Conservation (phyloP, 2,888 invertebrate species). For the Eupeodes latifasciatus region DNA sequence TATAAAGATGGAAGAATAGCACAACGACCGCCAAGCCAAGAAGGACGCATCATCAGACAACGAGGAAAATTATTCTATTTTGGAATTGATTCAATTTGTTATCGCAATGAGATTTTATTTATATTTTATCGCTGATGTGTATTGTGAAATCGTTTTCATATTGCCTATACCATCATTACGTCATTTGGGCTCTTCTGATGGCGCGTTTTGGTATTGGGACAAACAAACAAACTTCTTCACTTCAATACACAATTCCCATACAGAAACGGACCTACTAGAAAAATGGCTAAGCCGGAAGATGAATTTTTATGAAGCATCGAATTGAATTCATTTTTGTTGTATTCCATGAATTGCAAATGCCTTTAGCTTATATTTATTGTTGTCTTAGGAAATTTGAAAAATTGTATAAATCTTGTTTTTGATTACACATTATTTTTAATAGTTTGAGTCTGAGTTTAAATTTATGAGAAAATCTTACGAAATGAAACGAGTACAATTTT, state of each 20-base stretch:
- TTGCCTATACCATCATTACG: slow-evolving; percentile 35
- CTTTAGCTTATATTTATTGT: background rate
- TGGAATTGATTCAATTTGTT: slow-evolving; percentile 70
- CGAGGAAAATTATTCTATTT: slow-evolving; percentile 51
- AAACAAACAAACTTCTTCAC: background rate
- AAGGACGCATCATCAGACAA: background rate
- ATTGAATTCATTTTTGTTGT: background rate
- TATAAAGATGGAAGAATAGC: background rate
- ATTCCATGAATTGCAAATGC: background rate
- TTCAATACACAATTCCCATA: background rate
- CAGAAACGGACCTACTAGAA: background rate
- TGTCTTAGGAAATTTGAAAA: background rate
- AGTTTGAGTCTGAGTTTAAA: background rate
- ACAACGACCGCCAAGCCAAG: background rate
- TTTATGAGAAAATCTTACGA: background rate
- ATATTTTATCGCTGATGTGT: slow-evolving; percentile 45
- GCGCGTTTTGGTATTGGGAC: no score
- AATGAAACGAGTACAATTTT: no score
- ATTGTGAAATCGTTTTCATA: slow-evolving; percentile 63
- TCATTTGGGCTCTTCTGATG: slow-evolving; percentile 5
- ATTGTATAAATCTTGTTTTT: background rate
- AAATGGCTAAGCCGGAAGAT: background rate
- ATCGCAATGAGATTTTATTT: slow-evolving; percentile 53
- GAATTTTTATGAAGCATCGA: background rate
- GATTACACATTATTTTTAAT: no score